phyloP scores from a whole-genome alignment of 2,888 invertebrate genomes.

The Tachina grossa region DNA sequence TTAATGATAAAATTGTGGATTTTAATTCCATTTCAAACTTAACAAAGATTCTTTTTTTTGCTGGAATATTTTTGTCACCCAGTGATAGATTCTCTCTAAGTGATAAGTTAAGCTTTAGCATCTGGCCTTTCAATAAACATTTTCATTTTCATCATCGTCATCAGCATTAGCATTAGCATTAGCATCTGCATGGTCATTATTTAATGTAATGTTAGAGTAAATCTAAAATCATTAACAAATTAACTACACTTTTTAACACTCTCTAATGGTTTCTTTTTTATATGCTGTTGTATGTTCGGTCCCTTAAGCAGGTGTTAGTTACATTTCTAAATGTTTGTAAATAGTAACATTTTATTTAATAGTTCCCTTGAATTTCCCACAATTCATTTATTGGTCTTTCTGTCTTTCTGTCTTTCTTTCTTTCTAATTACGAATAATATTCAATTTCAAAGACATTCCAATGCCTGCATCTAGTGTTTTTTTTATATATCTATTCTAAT shows the following conservation, averaged over 20 bases:
- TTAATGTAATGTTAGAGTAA: slow-evolving; percentile 12
- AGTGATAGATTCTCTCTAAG: slow-evolving; percentile 42
- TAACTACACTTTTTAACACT: slow-evolving; percentile 10
- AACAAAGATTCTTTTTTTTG: slow-evolving; percentile 24
- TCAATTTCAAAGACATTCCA: slow-evolving; percentile 32
- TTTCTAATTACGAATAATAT: slow-evolving; percentile 47
- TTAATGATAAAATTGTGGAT: slow-evolving; percentile 64
- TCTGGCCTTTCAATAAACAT: slow-evolving; percentile 73
- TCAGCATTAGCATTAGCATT: too few relatives aligned
- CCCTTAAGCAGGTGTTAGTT: slow-evolving; percentile 44
- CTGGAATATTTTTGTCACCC: slow-evolving; percentile 62
- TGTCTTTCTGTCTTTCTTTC: neutral
- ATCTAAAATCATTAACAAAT: slow-evolving; percentile 36
- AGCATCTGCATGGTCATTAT: slow-evolving; percentile 28
- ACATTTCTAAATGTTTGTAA: slow-evolving; percentile 5
- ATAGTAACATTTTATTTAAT: slow-evolving; percentile 23
- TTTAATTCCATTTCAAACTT: slow-evolving; percentile 65
- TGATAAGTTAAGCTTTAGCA: slow-evolving; percentile 68
- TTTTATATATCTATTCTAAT: slow-evolving; percentile 30
- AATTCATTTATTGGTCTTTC: slow-evolving; percentile 8
- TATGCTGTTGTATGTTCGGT: neutral
- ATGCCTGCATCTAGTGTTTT: neutral
- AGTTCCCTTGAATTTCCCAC: slow-evolving; percentile 49
- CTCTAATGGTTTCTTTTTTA: neutral
- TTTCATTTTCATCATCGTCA: slow-evolving; percentile 16